Conservation (phyloP, 2,888 invertebrate species). For the Melinopterus prodromus region DNA sequence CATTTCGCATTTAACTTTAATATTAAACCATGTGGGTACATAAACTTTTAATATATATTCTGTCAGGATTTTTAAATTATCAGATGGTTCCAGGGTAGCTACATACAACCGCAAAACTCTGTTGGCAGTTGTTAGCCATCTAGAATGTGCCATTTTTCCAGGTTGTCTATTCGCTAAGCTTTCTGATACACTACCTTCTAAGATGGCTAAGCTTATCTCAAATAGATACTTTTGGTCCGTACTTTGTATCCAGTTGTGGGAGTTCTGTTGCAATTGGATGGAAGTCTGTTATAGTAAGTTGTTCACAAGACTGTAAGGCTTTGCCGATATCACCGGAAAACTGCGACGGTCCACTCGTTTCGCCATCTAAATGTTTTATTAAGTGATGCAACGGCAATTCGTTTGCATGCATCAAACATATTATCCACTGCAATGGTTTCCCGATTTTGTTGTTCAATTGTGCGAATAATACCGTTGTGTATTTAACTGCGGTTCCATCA, state of each 20-base stretch:
- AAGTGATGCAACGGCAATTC: neutral
- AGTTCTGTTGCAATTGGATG: slow-evolving; percentile 7
- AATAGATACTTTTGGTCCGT: slow-evolving; percentile 41
- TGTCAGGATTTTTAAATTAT: slow-evolving; percentile 34
- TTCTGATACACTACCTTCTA: slow-evolving; percentile 29
- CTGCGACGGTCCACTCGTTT: slow-evolving; percentile 41
- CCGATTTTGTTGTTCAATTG: neutral
- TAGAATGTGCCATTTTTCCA: slow-evolving; percentile 32
- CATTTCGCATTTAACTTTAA: slow-evolving; percentile 31
- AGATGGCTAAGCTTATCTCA: slow-evolving; percentile 37
- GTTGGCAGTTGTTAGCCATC: slow-evolving; percentile 36
- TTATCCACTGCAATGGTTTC: neutral
- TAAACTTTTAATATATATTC: slow-evolving; percentile 41
- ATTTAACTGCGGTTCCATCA: neutral
- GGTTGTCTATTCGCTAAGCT: slow-evolving; percentile 36
- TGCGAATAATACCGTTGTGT: neutral
- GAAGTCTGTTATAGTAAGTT: slow-evolving; percentile 28
- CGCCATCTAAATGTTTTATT: slow-evolving; percentile 38
- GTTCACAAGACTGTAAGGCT: slow-evolving; percentile 38
- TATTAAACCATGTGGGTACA: slow-evolving; percentile 42
- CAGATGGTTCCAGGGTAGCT: slow-evolving; percentile 32
- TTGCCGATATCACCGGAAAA: slow-evolving; percentile 45
- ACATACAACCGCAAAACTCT: slow-evolving; percentile 40
- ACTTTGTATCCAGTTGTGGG: slow-evolving; percentile 29
- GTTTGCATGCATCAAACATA: slow-evolving; percentile 12